A percentile compares a stretch with the other conserved stretches of the same genome.
Evolutionary conservation across 2,113 vertebrate species (phyloP).

Genomic region (Micronycteris hirsuta): DNA sequence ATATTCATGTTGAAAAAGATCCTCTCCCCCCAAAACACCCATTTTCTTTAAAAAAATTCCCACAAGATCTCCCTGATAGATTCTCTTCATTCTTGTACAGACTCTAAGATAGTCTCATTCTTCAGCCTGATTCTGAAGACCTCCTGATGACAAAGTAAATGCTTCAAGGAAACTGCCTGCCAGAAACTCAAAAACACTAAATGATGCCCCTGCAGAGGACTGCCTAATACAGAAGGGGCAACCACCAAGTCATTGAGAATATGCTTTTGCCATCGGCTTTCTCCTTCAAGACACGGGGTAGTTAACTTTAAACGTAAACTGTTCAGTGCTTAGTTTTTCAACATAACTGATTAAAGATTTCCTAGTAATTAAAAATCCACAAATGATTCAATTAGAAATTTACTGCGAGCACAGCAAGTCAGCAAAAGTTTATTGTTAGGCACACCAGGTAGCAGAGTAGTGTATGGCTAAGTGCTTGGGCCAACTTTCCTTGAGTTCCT

Average conservation of each 20-base stretch:
- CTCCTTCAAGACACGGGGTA: not conserved
- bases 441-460: not conserved
- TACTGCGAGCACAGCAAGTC: slow-evolving; percentile 4
- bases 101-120: not conserved
- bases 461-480: not conserved
- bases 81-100: not conserved
- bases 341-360: not conserved
- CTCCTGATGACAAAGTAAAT: not conserved
- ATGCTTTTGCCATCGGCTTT: not conserved
- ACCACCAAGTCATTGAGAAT: not conserved
- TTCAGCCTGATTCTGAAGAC: not conserved
- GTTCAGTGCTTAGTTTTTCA: not conserved
- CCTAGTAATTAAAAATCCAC: not conserved
- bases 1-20: not conserved
- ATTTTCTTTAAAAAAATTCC: not conserved
- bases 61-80: not conserved
- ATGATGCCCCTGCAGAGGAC: not conserved
- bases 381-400: slow-evolving; percentile 23
- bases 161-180: not conserved
- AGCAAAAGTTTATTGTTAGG: slow-evolving; percentile 64
- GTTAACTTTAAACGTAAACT: not conserved
- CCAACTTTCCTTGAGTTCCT: not conserved
- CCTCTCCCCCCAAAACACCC: not conserved
- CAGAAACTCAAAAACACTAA: not conserved
- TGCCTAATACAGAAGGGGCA: not conserved